Conservation (phyloP, 2,888 invertebrate genomes). For the Ctenicera cuprea region DNA sequence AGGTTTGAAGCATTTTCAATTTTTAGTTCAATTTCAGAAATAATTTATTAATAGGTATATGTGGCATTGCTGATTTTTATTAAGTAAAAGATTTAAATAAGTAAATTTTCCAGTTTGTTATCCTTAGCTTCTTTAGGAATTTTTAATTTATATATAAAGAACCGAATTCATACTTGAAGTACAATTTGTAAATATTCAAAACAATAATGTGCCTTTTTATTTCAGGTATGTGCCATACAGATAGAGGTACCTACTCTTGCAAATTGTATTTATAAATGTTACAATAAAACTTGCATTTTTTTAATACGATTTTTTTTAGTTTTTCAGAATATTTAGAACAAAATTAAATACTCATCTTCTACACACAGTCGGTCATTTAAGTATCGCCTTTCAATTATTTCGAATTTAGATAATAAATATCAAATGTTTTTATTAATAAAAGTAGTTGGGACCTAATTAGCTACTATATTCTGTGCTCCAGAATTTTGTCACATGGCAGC, state of each 20-base stretch:
- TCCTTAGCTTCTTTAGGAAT: not conserved
- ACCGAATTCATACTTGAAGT: conserved; percentile 1
- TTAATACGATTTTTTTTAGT: not conserved
- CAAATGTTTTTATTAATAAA: too few relatives aligned
- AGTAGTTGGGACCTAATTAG: too few relatives aligned
- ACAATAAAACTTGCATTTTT: conserved; percentile 23
- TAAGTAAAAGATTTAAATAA: too few relatives aligned
- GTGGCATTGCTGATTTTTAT: too few relatives aligned
- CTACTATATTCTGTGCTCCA: too few relatives aligned
- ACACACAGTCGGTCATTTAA: too few relatives aligned
- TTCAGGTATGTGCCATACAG: conserved; percentile 29
- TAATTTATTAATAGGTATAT: too few relatives aligned
- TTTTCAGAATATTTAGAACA: not conserved
- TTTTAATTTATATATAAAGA: not conserved
- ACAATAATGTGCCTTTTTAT: conserved; percentile 19
- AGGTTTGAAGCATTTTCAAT: not conserved
- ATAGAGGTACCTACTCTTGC: conserved; percentile 2
- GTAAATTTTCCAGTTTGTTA: not conserved
- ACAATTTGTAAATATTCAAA: conserved; percentile 10
- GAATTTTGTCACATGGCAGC: too few relatives aligned
- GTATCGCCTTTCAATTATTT: too few relatives aligned
- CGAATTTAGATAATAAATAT: too few relatives aligned
- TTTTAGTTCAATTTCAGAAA: not conserved
- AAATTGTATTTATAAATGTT: conserved; percentile 26
- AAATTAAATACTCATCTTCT: conserved; percentile 36